Conservation (phyloP, 2,113 vertebrate genomes). For the human (Homo sapiens) region DNA sequence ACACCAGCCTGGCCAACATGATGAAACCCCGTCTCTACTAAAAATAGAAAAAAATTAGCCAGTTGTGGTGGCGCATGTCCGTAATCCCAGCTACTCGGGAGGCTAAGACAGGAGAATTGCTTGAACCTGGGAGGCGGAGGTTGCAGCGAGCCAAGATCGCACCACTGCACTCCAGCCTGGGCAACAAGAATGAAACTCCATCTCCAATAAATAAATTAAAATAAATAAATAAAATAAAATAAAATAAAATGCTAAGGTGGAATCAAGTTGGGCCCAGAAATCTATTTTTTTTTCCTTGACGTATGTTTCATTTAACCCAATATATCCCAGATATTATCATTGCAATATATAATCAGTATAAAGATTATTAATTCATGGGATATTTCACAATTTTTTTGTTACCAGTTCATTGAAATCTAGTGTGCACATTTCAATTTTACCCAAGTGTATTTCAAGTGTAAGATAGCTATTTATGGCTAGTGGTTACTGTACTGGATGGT, state of each 20-base stretch:
- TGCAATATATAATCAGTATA: background rate
- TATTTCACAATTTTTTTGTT: background rate
- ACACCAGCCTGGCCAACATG: too few relatives aligned
- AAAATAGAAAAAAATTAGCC: too few relatives aligned
- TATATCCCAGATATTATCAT: background rate
- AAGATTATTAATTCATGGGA: background rate
- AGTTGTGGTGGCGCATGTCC: accelerated
- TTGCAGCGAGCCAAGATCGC: too few relatives aligned
- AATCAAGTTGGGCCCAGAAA: background rate
- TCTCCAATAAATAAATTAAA: too few relatives aligned
- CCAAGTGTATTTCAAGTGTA: background rate
- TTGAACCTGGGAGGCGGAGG: too few relatives aligned
- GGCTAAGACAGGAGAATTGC: too few relatives aligned
- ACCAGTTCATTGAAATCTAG: background rate
- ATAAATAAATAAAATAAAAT: too few relatives aligned
- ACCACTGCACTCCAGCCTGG: too few relatives aligned
- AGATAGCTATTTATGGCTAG: background rate
- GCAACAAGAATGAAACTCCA: too few relatives aligned
- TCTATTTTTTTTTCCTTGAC: background rate
- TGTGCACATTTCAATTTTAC: background rate
- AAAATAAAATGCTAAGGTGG: background rate
- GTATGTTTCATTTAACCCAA: background rate
- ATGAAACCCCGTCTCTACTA: too few relatives aligned
- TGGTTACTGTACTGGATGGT: background rate
- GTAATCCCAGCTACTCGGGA: too few relatives aligned